Evolutionary conservation across 1,140 invertebrate species (phyloP), one percentile per base, ranked within the genome.

Genomic region (Parasteatoda tepidariorum): DNA sequence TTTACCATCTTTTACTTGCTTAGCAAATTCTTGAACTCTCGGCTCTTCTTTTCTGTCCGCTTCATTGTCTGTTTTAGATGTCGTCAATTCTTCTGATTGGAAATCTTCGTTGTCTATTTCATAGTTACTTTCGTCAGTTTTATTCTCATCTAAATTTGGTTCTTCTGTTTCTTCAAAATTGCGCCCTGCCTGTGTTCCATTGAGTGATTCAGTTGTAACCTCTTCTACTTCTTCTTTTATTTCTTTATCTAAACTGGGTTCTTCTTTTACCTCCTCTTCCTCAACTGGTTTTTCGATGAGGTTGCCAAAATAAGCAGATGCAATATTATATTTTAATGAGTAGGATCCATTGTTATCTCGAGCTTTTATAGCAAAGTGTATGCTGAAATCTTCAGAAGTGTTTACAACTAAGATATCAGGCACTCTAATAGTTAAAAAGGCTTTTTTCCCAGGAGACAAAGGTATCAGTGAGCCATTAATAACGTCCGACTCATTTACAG

Each of bases 301-400:
- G 9, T 30, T 55, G 11, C 57, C 68, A 18, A 83, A 74, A 55
- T 41, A 67, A 13, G 41, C 31, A 24, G 61, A 38, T 11, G 71
- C 81, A 4, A 83, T 30, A 33, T 83, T 83, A 41, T 64, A 84
- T 5, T 22, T 41, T 15, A 34, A 22, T 6, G 82, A 84, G 9
- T 9, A 26, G 7, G 30, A 55, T 22, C 82, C 82, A 0, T 15
- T n/a, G 18, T 84, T 68, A 18, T 84, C 82, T 28, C 0, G 38
- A 6, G 71, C 70, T 66, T 41, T 75, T 26, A 74, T 33, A 1
- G 82, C 82, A 41, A 74, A 74, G 24, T 84, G 73, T 5, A 84
- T 41, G 0, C 70, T 74, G 24, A 7, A 38, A 2, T 41, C 22
- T 11, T 74, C 82, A 13, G 59, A 41, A 6, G 41, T 11, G 9